Percentiles rank a stretch among this genome's conserved stretches.
These are phyloP conservation scores for Ceratosolen solmsi DNA, from an alignment of 1,140 invertebrate genomes.

Conservation along the genomic window DNA sequence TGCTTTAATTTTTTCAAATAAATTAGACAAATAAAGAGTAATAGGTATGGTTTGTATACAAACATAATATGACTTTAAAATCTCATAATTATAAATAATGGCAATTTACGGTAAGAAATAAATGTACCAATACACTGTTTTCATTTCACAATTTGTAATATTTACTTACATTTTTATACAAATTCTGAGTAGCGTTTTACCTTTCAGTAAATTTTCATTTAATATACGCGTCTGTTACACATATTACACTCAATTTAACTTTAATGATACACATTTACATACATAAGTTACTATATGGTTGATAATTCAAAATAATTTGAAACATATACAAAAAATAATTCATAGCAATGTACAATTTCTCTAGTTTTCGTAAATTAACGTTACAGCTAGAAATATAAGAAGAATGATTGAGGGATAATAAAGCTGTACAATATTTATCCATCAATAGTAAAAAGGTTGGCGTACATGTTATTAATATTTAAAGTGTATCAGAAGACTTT, in stretches of 20 bases:
- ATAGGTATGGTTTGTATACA: not conserved
- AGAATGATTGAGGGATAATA: not conserved
- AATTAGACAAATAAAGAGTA: not conserved
- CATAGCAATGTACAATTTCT: slow-evolving; percentile 37
- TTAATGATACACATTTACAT: slow-evolving; percentile 25
- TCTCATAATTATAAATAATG: not conserved
- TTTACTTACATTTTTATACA: slow-evolving; percentile 31
- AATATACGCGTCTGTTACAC: not conserved
- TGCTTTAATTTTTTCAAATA: not conserved
- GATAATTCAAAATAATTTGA: not conserved
- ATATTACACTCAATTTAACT: slow-evolving; percentile 29
- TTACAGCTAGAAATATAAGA: not conserved
- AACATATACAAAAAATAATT: slow-evolving; percentile 3
- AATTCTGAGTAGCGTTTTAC: slow-evolving; percentile 26
- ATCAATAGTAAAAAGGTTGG: slow-evolving; percentile 40
- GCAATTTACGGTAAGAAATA: not conserved
- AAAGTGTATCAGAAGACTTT: slow-evolving; percentile 31
- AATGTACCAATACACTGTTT: not conserved
- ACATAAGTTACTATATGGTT: slow-evolving; percentile 3
- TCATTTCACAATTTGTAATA: slow-evolving; percentile 34
- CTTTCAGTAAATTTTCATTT: slow-evolving; percentile 20
- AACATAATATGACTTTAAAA: not conserved
- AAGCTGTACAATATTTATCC: slow-evolving; percentile 37
- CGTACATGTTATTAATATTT: slow-evolving; percentile 55
- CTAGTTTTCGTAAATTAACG: slow-evolving; percentile 34